Evolutionary conservation across 2,888 invertebrate genomes (phyloP).

Genomic region (Conops quadrifasciatus): DNA sequence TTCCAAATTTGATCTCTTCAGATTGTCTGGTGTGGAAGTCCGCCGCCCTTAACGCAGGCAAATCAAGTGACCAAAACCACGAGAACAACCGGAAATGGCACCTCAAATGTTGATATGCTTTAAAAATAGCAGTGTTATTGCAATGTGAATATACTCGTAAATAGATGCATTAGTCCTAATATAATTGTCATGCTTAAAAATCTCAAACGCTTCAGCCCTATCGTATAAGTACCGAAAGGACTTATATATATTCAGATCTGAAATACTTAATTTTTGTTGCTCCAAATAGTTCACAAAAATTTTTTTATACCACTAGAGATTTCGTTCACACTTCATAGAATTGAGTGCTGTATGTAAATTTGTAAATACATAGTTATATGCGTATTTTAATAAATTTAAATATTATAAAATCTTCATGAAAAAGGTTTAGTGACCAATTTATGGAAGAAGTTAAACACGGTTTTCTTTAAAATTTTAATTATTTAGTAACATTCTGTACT

Average conservation of each 20-base stretch:
- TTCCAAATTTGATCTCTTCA: conserved; percentile 41
- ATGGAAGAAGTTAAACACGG: no score
- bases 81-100: conserved; percentile 74
- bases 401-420: no score
- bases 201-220: neutral
- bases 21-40: conserved; percentile 65
- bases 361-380: neutral
- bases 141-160: neutral
- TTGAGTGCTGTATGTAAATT: neutral
- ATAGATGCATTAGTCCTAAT: neutral
- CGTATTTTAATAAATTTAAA: neutral
- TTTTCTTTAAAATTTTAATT: no score
- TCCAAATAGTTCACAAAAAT: no score
- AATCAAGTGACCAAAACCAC: conserved; percentile 73
- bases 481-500: no score
- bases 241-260: no score
- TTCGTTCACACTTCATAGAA: no score
- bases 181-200: neutral
- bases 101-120: conserved; percentile 65
- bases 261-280: no score
- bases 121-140: conserved; percentile 44
- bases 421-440: no score
- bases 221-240: neutral
- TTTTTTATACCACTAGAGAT: no score
- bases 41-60: conserved; percentile 59